Evolutionary conservation across 2,113 vertebrate genomes (phyloP).

Genomic region (Nesogale talazaci): DNA sequence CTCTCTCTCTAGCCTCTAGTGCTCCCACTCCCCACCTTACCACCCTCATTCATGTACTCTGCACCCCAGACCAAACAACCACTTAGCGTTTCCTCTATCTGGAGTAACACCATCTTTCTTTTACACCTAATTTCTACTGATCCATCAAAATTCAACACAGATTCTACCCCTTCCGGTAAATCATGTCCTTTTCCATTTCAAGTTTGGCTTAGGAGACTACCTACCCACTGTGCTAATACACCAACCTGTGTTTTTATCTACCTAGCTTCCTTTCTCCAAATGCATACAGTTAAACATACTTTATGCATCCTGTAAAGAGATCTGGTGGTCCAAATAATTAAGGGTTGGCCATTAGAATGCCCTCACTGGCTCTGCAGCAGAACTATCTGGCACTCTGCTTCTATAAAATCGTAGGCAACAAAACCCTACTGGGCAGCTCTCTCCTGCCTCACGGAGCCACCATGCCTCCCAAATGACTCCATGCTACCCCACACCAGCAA

Average conservation of each 20-base stretch:
- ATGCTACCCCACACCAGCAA: not conserved
- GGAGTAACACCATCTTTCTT: not conserved
- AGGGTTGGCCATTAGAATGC: not conserved
- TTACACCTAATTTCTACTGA: slow-evolving; percentile 36
- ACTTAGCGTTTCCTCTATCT: not conserved
- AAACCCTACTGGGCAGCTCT: not conserved
- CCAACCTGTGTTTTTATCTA: not conserved
- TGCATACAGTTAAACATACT: not conserved
- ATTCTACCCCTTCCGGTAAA: not conserved
- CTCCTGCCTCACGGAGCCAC: not conserved
- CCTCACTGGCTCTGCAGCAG: not conserved
- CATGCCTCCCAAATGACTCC: not conserved
- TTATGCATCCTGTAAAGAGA: not conserved
- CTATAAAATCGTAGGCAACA: not conserved
- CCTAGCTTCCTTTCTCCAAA: not conserved
- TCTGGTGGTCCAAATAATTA: not conserved
- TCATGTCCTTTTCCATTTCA: not conserved
- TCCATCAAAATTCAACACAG: slow-evolving; percentile 19
- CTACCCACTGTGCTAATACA: not conserved
- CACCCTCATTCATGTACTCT: not conserved
- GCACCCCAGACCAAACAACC: not conserved
- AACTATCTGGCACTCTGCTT: not conserved
- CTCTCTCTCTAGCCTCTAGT: not conserved
- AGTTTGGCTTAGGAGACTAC: not conserved
- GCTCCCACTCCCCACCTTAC: not conserved